Conservation (phyloP, 2,113 vertebrate species). For the Oncorhynchus keta region DNA sequence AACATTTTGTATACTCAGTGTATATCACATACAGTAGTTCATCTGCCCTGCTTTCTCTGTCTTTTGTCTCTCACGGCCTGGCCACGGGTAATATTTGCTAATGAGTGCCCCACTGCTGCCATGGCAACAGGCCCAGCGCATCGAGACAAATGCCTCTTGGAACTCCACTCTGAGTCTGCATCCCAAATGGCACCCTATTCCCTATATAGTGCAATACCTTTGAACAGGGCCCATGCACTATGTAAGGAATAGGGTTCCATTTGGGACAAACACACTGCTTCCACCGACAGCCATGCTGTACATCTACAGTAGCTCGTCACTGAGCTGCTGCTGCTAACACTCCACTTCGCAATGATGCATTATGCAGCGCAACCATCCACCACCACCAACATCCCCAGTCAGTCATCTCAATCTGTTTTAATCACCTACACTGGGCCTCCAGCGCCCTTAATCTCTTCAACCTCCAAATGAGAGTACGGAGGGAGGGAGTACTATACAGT, state of each 20-base stretch:
- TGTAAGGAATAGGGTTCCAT: too few species aligned
- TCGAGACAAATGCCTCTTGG: neutral
- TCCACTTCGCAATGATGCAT: neutral
- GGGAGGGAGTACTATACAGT: neutral
- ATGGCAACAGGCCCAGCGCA: constrained; percentile 1
- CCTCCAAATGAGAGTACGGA: neutral
- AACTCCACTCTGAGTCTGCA: neutral
- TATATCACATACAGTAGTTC: too few species aligned
- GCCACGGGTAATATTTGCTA: constrained; percentile 2
- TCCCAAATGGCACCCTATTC: neutral
- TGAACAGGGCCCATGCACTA: too few species aligned
- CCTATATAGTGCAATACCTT: neutral
- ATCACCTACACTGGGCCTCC: neutral
- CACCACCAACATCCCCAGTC: neutral
- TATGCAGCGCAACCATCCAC: neutral
- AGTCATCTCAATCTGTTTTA: neutral
- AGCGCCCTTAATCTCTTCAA: neutral
- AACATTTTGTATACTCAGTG: too few species aligned
- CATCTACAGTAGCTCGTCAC: neutral
- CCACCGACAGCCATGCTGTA: neutral
- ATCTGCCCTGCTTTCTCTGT: neutral
- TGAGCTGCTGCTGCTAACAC: neutral
- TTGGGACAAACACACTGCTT: neutral
- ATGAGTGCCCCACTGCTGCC: neutral
- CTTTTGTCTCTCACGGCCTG: neutral